Conservation (phyloP, 2,797 vertebrate genomes). For the Sorex maritimensis region DNA sequence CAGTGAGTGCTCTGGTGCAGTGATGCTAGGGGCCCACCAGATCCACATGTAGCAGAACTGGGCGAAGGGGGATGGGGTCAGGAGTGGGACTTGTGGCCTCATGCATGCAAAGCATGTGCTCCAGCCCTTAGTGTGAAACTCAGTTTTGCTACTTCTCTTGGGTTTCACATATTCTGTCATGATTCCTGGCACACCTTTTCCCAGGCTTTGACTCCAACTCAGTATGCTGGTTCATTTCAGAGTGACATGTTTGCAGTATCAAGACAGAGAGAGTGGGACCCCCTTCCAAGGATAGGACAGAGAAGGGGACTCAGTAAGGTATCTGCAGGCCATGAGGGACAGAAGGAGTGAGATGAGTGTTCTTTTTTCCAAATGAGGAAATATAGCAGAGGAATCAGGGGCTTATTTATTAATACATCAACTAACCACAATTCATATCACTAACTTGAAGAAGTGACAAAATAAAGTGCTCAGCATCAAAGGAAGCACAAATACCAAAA, state of each 20-base stretch:
- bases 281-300: neutral
- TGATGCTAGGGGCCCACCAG: too few relatives aligned
- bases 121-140: slow-evolving; percentile 81
- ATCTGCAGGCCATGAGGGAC: neutral
- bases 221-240: slow-evolving; percentile 72
- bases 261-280: neutral
- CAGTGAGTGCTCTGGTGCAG: too few relatives aligned
- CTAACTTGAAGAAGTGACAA: neutral
- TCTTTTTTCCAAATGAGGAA: neutral
- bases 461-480: neutral
- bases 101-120: too few relatives aligned
- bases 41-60: too few relatives aligned
- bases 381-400: neutral
- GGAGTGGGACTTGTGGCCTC: too few relatives aligned
- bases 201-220: slow-evolving; percentile 70
- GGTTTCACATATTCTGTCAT: slow-evolving; percentile 79
- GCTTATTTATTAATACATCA: neutral
- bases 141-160: slow-evolving; percentile 83
- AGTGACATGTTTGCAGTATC: neutral
- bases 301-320: neutral
- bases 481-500: neutral
- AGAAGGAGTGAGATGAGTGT: neutral
- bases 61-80: too few relatives aligned
- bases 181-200: slow-evolving; percentile 70
- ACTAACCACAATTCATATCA: neutral